Base-by-base conservation (phyloP, 2,113 vertebrate species). In the Epinephelus fuscoguttatus region DNA sequence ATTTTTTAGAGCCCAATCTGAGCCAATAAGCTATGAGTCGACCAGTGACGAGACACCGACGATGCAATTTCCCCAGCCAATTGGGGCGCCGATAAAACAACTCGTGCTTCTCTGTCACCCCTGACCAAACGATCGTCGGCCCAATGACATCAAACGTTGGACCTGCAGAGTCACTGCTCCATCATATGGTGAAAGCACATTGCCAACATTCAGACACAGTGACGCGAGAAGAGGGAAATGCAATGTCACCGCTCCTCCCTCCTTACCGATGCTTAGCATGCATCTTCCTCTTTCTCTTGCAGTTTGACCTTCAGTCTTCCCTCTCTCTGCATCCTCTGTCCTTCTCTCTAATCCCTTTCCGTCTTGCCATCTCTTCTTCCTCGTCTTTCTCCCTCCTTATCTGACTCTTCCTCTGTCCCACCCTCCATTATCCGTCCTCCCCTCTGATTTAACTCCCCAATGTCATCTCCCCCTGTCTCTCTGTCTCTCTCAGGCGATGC, bases 221-320 rank as follows among this genome's bases (percentile, higher is more conserved):
- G 76, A 85, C 76, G 64, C 50, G 62, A 25, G 30, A 11, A 6
- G 67, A 67, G 56, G 30, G 55, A 73, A 78, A 59, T 62, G 76
- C 82, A 75, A 49, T 21, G 81, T 88, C 89, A 85, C 9, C 4
- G 53, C 73, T 81, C 66, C 74, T 80, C 30, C 81, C 56, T 73
- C 56, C 55, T 66, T 27, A 18, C 17, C 25, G 52, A 57, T 10
- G 67, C 67, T 37, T 18, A 52, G 23, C 61, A 68, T 52, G 73
- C 57, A 0, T 68, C 75, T 74, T 69, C 59, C 33, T 74, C 66
- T 40, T 63, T 47, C 50, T 78, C 50, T 72, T 50, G 9, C 74
- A 70, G 47, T 84, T 85, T 89, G 86, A 89, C 91, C 89, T 91
- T 90, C 67, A 75, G n/a, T 50, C 37, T 30, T 75, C 37, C 66